Conservation (phyloP, 2,888 invertebrate species). For the Monopis laevigella region DNA sequence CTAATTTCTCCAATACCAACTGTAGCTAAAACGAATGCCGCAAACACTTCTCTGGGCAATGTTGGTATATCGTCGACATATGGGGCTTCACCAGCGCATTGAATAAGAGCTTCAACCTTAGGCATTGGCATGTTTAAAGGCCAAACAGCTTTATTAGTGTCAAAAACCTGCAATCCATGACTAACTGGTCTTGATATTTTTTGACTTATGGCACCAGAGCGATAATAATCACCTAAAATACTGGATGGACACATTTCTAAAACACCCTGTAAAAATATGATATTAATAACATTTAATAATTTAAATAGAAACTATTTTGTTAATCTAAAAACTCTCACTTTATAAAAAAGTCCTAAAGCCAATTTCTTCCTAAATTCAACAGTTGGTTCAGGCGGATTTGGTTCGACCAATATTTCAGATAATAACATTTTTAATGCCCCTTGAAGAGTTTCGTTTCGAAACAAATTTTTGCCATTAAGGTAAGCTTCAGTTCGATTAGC, state of each 20-base stretch:
- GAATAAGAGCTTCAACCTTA: constrained; percentile 66
- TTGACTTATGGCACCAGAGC: constrained; percentile 46
- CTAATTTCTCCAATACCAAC: constrained; percentile 39
- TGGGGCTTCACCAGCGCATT: constrained; percentile 69
- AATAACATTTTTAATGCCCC: constrained; percentile 30
- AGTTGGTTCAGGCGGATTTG: constrained; percentile 61
- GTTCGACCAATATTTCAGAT: constrained; percentile 30
- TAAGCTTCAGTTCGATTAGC: constrained; percentile 62
- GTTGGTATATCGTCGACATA: constrained; percentile 70
- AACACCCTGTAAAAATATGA: constrained; percentile 8
- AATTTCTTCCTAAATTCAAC: constrained; percentile 67
- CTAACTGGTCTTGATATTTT: constrained; percentile 37
- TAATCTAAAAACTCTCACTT: constrained; percentile 40
- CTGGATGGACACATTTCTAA: constrained; percentile 27
- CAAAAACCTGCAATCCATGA: constrained; percentile 67
- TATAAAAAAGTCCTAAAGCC: constrained; percentile 72
- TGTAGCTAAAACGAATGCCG: constrained; percentile 64
- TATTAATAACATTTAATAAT: neutral
- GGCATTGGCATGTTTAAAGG: constrained; percentile 71
- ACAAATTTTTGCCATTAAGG: constrained; percentile 46
- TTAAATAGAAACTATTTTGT: neutral
- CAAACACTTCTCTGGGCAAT: constrained; percentile 65
- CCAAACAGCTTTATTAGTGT: constrained; percentile 67
- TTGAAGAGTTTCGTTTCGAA: constrained; percentile 46
- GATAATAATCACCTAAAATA: constrained; percentile 30